Percentiles rank a stretch among this genome's conserved stretches.
Conservation (phyloP, 2,888 invertebrate genomes). For the Calliopum simillimum region DNA sequence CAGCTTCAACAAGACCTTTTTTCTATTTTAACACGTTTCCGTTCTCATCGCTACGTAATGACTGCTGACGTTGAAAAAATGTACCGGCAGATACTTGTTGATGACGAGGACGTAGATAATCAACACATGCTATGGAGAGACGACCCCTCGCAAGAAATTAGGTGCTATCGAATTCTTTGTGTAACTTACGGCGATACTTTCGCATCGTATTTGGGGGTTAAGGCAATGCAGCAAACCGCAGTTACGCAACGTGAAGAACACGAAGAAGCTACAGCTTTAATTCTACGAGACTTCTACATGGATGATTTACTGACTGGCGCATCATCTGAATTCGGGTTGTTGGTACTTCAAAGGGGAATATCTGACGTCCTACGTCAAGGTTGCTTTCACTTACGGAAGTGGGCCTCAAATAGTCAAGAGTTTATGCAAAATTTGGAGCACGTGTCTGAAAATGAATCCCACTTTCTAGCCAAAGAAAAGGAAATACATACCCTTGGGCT, state of each 20-base stretch:
- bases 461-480: no score
- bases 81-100: not conserved
- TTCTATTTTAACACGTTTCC: conserved; percentile 18
- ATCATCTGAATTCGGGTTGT: not conserved
- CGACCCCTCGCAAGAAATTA: not conserved
- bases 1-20: not conserved
- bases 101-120: not conserved
- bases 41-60: conserved; percentile 23
- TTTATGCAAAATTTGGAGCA: no score
- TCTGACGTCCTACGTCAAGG: not conserved
- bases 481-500: no score
- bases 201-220: not conserved
- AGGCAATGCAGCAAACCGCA: not conserved
- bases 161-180: conserved; percentile 1
- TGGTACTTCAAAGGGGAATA: not conserved
- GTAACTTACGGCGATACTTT: no score
- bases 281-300: conserved; percentile 21
- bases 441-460: no score
- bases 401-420: not conserved
- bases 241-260: not conserved
- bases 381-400: conserved; percentile 1
- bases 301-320: conserved; percentile 20
- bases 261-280: not conserved
- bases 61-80: conserved; percentile 23
- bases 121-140: not conserved